Evolutionary conservation across 2,888 invertebrate genomes (phyloP).

Genomic region (Agrilus mali): DNA sequence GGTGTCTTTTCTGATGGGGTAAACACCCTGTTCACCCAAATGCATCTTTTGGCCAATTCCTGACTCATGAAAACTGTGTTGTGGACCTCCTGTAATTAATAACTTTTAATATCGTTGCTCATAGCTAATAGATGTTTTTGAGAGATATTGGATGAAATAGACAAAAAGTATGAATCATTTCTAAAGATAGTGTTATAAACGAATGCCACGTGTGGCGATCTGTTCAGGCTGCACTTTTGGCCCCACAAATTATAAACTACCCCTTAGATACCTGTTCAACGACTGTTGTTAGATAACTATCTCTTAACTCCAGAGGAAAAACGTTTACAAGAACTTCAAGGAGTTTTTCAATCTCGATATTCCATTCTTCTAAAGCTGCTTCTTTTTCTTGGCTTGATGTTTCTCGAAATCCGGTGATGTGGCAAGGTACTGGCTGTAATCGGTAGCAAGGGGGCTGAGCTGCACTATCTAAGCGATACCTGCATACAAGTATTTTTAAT

Average conservation of each 20-base stretch:
- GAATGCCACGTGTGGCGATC: too few relatives aligned
- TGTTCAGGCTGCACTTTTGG: too few relatives aligned
- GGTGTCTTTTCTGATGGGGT: constrained; percentile 43
- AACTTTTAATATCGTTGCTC: too few relatives aligned
- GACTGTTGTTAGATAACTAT: constrained; percentile 69
- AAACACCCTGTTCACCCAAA: constrained; percentile 61
- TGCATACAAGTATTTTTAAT: too few relatives aligned
- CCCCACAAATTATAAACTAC: too few relatives aligned
- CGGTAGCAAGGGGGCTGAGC: constrained; percentile 67
- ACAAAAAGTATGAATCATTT: too few relatives aligned
- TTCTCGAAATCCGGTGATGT: constrained; percentile 40
- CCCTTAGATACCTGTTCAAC: constrained; percentile 52
- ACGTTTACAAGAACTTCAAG: constrained; percentile 56
- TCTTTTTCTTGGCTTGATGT: constrained; percentile 35
- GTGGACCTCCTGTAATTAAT: constrained; percentile 52
- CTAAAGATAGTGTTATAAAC: too few relatives aligned
- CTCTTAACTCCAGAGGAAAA: constrained; percentile 62
- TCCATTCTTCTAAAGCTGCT: constrained; percentile 39
- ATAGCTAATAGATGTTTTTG: too few relatives aligned
- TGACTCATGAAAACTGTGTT: constrained; percentile 70
- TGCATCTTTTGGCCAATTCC: constrained; percentile 64
- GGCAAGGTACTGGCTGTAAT: constrained; percentile 45
- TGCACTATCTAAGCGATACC: constrained; percentile 59
- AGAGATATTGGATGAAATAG: too few relatives aligned
- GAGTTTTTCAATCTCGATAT: constrained; percentile 46